Conservation (phyloP, 1,140 invertebrate species). For the Atta texana region DNA sequence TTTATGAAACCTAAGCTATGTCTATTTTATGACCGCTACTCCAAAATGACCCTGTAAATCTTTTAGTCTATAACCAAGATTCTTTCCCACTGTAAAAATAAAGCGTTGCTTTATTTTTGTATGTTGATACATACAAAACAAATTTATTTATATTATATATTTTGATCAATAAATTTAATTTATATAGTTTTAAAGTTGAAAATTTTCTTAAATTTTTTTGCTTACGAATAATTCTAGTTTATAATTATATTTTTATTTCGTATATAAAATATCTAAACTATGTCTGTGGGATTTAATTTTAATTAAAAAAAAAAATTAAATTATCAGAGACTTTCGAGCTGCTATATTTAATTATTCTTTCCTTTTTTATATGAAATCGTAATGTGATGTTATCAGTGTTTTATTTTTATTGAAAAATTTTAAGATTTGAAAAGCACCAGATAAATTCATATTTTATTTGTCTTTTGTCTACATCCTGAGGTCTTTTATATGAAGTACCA, state of each 20-base stretch:
- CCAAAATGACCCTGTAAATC: background rate
- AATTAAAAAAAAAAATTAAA: background rate
- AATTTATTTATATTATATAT: background rate
- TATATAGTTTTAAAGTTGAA: background rate
- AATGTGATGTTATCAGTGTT: background rate
- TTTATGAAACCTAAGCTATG: background rate
- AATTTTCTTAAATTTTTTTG: background rate
- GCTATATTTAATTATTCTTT: background rate
- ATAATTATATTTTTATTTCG: background rate
- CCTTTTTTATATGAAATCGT: background rate
- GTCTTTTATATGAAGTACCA: background rate
- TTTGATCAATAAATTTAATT: background rate
- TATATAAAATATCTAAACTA: background rate
- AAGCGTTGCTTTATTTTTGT: background rate
- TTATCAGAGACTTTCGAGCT: background rate
- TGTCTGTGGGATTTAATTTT: background rate
- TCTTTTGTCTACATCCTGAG: background rate
- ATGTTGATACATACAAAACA: background rate
- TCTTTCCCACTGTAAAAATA: background rate
- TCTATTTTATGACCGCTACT: slow-evolving; percentile 5
- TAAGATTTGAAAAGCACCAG: background rate
- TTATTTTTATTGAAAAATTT: background rate
- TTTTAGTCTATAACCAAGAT: background rate
- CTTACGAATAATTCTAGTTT: background rate
- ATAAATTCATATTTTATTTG: slow-evolving; percentile 31